phyloP scores from a whole-genome alignment of 2,113 vertebrate genomes.

The Forbesichthys agassizii region DNA sequence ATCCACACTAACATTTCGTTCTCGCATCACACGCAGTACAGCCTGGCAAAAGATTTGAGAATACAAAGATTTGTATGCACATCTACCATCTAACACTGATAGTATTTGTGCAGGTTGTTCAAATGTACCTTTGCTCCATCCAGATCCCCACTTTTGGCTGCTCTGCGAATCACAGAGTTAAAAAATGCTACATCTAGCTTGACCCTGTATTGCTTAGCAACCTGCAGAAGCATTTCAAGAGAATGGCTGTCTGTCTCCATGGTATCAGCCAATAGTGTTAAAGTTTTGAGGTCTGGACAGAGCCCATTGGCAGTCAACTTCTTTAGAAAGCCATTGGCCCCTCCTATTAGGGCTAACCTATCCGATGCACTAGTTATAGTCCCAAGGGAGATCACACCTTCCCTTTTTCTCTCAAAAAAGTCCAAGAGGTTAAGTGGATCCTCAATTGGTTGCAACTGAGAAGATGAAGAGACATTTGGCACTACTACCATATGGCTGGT shows the following conservation, averaged over 20 bases:
- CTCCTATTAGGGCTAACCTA: constrained; percentile 86
- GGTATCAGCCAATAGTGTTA: constrained; percentile 85
- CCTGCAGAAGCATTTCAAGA: constrained; percentile 75
- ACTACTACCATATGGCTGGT: constrained; percentile 27
- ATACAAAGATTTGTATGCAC: not conserved
- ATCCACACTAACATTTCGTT: constrained; percentile 76
- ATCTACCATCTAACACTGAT: not conserved
- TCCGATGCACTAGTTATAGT: constrained; percentile 64
- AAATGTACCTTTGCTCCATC: constrained; percentile 85
- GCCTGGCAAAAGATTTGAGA: constrained; percentile 65
- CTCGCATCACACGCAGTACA: constrained; percentile 77
- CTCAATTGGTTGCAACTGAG: not conserved
- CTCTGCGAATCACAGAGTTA: constrained; percentile 84
- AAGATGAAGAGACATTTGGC: not conserved
- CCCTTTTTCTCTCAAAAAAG: constrained; percentile 38
- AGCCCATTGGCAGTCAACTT: constrained; percentile 81
- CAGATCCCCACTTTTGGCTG: constrained; percentile 79
- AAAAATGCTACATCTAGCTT: constrained; percentile 86
- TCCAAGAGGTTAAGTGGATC: constrained; percentile 82
- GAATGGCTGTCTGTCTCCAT: constrained; percentile 72
- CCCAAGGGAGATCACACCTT: constrained; percentile 77
- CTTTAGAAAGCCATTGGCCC: constrained; percentile 82
- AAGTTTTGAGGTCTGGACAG: constrained; percentile 81
- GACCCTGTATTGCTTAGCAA: constrained; percentile 73
- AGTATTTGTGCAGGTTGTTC: not conserved